A percentile compares a stretch with the other conserved stretches of the same genome.
Conservation (phyloP, 2,888 invertebrate genomes). For the Diadromus collaris region DNA sequence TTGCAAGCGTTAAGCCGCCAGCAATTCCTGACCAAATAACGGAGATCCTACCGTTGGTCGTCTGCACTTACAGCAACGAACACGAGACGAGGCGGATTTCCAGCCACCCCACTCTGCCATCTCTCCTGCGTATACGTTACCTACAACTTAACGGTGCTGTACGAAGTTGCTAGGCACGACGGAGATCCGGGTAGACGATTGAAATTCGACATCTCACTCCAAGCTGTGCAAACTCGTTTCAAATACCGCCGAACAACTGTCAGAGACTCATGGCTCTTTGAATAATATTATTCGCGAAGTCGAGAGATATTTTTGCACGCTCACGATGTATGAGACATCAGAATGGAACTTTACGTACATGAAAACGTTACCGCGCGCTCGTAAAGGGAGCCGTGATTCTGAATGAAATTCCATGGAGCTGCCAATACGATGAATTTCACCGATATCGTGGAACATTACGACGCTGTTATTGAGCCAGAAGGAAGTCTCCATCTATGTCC, state of each 20-base stretch:
- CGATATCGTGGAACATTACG: constrained; percentile 3
- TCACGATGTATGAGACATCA: not conserved
- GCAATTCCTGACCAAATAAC: constrained; percentile 62
- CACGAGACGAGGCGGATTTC: constrained; percentile 46
- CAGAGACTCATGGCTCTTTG: constrained; percentile 6
- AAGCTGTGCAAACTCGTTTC: constrained; percentile 42
- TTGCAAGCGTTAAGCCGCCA: constrained; percentile 64
- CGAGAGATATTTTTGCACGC: constrained; percentile 3
- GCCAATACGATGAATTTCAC: not conserved
- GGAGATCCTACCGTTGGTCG: constrained; percentile 48
- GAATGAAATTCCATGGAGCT: not conserved
- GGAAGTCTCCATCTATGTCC: not conserved
- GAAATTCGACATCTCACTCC: constrained; percentile 47
- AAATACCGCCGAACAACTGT: constrained; percentile 38
- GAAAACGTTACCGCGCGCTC: not conserved
- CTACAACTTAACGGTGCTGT: constrained; percentile 21
- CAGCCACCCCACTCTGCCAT: constrained; percentile 23
- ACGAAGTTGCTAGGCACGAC: constrained; percentile 25
- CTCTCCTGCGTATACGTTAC: constrained; percentile 26
- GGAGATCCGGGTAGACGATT: constrained; percentile 38
- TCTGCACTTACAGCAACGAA: constrained; percentile 42
- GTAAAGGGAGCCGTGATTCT: not conserved
- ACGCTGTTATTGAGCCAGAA: not conserved
- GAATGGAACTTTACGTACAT: constrained; percentile 1
- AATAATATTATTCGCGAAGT: constrained; percentile 40